Conservation (phyloP, 2,113 vertebrate species). For the Cavia porcellus region DNA sequence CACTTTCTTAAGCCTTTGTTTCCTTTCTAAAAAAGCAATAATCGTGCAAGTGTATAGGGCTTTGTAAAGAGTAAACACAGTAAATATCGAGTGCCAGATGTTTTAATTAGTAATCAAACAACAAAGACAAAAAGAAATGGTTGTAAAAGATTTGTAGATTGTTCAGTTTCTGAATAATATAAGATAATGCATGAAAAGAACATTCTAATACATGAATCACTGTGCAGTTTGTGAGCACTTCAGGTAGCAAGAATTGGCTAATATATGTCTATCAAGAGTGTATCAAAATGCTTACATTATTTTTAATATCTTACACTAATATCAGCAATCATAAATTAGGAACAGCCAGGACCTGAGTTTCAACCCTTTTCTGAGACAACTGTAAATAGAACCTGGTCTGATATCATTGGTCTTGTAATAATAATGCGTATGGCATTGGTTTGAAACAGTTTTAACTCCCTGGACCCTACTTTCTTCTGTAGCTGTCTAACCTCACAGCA, state of each 20-base stretch:
- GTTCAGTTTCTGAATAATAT: neutral
- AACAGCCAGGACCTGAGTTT: neutral
- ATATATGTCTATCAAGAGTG: neutral
- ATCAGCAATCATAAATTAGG: slow-evolving; percentile 29
- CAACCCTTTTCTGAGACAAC: neutral
- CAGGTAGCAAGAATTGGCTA: neutral
- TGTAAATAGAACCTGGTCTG: neutral
- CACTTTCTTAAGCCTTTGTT: slow-evolving; percentile 6
- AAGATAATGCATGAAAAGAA: slow-evolving; percentile 37
- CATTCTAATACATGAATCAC: neutral
- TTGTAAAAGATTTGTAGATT: slow-evolving; percentile 45
- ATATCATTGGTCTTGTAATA: neutral
- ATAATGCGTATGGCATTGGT: neutral
- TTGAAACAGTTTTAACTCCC: neutral
- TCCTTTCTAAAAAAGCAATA: neutral
- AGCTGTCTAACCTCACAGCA: slow-evolving; percentile 87
- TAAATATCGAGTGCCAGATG: neutral
- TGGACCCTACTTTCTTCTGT: neutral
- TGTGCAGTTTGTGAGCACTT: slow-evolving; percentile 1
- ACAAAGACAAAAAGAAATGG: slow-evolving; percentile 21
- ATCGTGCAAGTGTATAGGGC: neutral
- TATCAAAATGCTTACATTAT: slow-evolving; percentile 27
- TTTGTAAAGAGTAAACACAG: slow-evolving; percentile 34
- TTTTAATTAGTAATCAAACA: slow-evolving; percentile 51
- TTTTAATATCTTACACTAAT: neutral